A percentile compares a stretch with the other conserved stretches of the same genome.
Evolutionary conservation across 2,888 invertebrate genomes (phyloP).

Genomic region (Drosophila suboccidentalis): DNA sequence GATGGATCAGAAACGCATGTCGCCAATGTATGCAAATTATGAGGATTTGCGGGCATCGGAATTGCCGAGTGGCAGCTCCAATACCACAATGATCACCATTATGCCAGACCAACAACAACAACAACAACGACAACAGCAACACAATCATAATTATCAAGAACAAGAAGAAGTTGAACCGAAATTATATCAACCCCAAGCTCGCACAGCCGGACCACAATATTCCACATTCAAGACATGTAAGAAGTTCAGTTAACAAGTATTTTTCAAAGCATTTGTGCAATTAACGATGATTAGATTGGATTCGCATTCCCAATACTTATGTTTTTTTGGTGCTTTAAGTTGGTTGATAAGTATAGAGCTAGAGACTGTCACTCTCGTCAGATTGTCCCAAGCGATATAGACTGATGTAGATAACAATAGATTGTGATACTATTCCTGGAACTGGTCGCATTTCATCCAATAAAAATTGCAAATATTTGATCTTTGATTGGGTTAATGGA

Average conservation of each 20-base stretch:
- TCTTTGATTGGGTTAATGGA: background rate
- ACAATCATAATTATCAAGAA: background rate
- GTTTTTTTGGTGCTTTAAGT: background rate
- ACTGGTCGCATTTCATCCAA: background rate
- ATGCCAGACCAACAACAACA: constrained; percentile 7
- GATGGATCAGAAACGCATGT: constrained; percentile 42
- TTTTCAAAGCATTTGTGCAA: background rate
- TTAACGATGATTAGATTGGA: constrained; percentile 20
- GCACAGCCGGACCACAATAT: constrained; percentile 41
- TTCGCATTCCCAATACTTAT: background rate
- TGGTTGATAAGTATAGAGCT: constrained; percentile 11
- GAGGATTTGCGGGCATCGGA: constrained; percentile 57
- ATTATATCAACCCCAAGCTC: background rate
- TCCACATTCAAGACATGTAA: constrained; percentile 74
- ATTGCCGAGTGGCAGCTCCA: constrained; percentile 41
- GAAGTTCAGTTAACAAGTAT: background rate
- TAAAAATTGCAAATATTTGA: constrained; percentile 1
- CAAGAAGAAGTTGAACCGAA: constrained; percentile 10
- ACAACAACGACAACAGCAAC: constrained; percentile 19
- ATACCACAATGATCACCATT: constrained; percentile 42
- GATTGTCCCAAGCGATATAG: constrained; percentile 2
- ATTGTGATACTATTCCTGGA: constrained; percentile 8
- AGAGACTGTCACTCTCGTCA: background rate
- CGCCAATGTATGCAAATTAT: constrained; percentile 63
- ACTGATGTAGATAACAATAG: constrained; percentile 3